These are phyloP conservation scores for Numenius arquata DNA, from an alignment of 2,113 vertebrate species.

Conservation along the genomic window DNA sequence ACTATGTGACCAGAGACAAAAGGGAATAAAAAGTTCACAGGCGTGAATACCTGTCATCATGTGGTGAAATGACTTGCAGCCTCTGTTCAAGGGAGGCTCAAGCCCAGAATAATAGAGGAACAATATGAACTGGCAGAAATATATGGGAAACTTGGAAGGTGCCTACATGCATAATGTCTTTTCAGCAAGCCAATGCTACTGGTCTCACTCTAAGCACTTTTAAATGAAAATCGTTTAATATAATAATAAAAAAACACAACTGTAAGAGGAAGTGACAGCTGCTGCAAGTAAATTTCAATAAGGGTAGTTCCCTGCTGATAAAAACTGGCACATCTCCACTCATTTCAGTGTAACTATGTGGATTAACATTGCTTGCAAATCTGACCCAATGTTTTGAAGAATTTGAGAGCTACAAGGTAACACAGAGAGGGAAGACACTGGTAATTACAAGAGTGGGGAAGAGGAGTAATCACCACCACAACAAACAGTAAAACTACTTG, in stretches of 20 bases:
- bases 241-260: slow-evolving; percentile 12
- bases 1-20: slow-evolving; percentile 23
- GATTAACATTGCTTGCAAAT: not conserved
- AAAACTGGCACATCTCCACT: slow-evolving; percentile 39
- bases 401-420: not conserved
- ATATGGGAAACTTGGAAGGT: slow-evolving; percentile 53
- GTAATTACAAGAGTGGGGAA: not conserved
- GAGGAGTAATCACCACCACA: not conserved
- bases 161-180: not conserved
- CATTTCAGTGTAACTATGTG: not conserved
- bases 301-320: slow-evolving; percentile 39
- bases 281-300: slow-evolving; percentile 41
- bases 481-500: not conserved
- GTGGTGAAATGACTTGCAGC: slow-evolving; percentile 39
- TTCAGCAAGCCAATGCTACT: slow-evolving; percentile 42
- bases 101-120: slow-evolving; percentile 20
- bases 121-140: slow-evolving; percentile 43
- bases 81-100: slow-evolving; percentile 7
- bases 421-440: not conserved
- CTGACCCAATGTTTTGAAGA: not conserved
- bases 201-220: slow-evolving; percentile 23
- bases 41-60: slow-evolving; percentile 46
- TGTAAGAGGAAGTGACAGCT: slow-evolving; percentile 50
- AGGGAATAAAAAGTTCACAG: slow-evolving; percentile 29
- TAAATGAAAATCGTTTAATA: slow-evolving; percentile 18